These are phyloP conservation scores for Indicator indicator DNA, from an alignment of 2,113 vertebrate genomes.

Conservation along the genomic window DNA sequence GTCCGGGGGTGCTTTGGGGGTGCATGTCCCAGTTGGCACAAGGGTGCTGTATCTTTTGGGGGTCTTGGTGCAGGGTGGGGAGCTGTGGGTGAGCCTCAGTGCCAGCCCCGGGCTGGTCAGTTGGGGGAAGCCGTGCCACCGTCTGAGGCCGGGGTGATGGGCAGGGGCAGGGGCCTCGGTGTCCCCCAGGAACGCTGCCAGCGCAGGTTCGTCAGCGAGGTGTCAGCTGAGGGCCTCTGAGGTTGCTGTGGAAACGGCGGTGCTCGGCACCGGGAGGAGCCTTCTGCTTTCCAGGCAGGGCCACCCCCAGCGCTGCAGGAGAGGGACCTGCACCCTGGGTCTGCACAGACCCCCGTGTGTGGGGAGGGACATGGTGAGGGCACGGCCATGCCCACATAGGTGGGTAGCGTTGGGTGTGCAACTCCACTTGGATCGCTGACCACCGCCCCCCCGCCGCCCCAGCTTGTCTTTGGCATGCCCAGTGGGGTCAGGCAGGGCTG, in stretches of 20 bases:
- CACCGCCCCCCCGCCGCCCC: background rate
- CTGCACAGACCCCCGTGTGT: rapidly evolving
- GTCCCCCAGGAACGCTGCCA: background rate
- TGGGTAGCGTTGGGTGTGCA: rapidly evolving
- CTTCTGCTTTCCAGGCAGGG: conserved; percentile 18
- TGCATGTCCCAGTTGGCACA: rapidly evolving
- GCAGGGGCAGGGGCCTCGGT: rapidly evolving
- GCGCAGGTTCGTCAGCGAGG: background rate
- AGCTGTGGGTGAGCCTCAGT: background rate
- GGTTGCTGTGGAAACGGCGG: conserved; percentile 67
- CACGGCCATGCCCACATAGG: rapidly evolving
- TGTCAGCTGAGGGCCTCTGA: conserved; percentile 18
- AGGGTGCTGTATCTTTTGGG: background rate
- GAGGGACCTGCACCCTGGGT: background rate
- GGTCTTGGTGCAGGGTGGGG: background rate
- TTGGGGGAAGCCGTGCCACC: rapidly evolving
- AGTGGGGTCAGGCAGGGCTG: background rate
- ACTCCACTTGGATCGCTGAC: rapidly evolving
- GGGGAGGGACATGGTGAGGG: rapidly evolving
- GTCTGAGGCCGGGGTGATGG: rapidly evolving
- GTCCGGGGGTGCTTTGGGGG: rapidly evolving
- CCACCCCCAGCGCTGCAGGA: background rate
- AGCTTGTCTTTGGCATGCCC: background rate
- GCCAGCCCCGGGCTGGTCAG: rapidly evolving
- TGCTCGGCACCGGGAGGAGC: background rate